phyloP scores from a whole-genome alignment of 2,888 invertebrate genomes.

The Callimorpha dominula region DNA sequence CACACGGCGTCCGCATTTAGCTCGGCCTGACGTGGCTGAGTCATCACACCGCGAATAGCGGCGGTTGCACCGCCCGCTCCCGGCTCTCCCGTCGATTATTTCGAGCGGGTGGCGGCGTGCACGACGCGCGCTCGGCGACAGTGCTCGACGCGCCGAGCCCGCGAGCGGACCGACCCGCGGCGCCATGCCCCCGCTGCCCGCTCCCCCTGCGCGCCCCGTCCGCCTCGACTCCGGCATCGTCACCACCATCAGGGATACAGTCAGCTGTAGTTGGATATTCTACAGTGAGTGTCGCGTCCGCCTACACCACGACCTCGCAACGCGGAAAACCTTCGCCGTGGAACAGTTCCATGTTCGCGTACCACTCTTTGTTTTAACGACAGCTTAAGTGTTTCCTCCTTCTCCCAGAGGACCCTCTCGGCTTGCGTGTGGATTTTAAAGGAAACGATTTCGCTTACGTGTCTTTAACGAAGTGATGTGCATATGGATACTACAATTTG shows the following conservation, averaged over 20 bases:
- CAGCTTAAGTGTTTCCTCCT: slow-evolving; percentile 52
- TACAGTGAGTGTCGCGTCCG: slow-evolving; percentile 88
- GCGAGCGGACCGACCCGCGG: slow-evolving; percentile 60
- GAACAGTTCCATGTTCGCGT: slow-evolving; percentile 55
- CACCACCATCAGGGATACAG: slow-evolving; percentile 88
- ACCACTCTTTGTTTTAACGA: slow-evolving; percentile 45
- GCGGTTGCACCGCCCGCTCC: slow-evolving; percentile 83
- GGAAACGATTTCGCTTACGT: slow-evolving; percentile 24
- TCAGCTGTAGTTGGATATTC: slow-evolving; percentile 92
- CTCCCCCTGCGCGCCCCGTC: slow-evolving; percentile 73
- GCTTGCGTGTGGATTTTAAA: slow-evolving; percentile 32
- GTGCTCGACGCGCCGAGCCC: slow-evolving; percentile 81
- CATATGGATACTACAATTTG: slow-evolving; percentile 28
- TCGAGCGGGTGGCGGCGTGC: slow-evolving; percentile 75
- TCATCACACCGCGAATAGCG: slow-evolving; percentile 84
- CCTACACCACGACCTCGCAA: slow-evolving; percentile 32
- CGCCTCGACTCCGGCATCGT: slow-evolving; percentile 86
- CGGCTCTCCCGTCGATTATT: slow-evolving; percentile 81
- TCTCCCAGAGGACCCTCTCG: slow-evolving; percentile 19
- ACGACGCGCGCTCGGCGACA: slow-evolving; percentile 77
- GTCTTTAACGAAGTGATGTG: slow-evolving; percentile 34
- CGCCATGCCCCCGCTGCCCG: slow-evolving; percentile 82
- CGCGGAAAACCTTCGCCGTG: slow-evolving; percentile 54
- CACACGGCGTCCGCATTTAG: slow-evolving; percentile 85
- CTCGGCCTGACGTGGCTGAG: slow-evolving; percentile 83